Evolutionary conservation across 2,113 vertebrate species (phyloP).

Genomic region (Haplotaxodon microlepis): DNA sequence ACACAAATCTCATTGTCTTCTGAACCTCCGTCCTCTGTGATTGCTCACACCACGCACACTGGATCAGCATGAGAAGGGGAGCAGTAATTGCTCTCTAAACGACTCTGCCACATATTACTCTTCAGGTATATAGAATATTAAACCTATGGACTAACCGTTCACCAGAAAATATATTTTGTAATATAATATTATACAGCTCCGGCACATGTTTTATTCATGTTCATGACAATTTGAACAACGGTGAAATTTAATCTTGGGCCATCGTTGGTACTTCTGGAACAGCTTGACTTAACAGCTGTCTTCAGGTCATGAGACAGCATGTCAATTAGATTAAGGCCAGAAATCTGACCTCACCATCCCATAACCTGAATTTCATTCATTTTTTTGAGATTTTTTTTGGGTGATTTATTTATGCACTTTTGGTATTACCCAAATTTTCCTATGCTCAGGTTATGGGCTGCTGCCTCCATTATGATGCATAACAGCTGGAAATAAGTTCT

Average conservation of each 20-base stretch:
- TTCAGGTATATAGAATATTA: neutral
- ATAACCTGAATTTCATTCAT: neutral
- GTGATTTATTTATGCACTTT: neutral
- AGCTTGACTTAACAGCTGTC: neutral
- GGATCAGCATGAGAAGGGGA: neutral
- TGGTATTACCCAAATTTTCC: neutral
- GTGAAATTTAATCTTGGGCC: neutral
- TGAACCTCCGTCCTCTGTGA: neutral
- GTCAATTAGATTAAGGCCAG: neutral
- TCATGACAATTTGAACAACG: neutral
- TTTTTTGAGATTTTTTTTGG: neutral
- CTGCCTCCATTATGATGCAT: neutral
- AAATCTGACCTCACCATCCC: neutral
- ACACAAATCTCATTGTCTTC: neutral
- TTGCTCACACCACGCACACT: neutral
- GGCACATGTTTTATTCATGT: neutral
- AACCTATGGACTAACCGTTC: fast-evolving
- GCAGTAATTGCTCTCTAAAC: neutral
- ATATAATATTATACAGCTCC: neutral
- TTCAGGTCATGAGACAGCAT: neutral
- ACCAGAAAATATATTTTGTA: neutral
- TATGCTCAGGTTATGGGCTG: neutral
- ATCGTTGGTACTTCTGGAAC: neutral
- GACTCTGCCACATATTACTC: neutral
- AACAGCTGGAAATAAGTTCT: neutral